Base-by-base conservation (phyloP, 2,113 vertebrate species). In the Engystomops pustulosus region DNA sequence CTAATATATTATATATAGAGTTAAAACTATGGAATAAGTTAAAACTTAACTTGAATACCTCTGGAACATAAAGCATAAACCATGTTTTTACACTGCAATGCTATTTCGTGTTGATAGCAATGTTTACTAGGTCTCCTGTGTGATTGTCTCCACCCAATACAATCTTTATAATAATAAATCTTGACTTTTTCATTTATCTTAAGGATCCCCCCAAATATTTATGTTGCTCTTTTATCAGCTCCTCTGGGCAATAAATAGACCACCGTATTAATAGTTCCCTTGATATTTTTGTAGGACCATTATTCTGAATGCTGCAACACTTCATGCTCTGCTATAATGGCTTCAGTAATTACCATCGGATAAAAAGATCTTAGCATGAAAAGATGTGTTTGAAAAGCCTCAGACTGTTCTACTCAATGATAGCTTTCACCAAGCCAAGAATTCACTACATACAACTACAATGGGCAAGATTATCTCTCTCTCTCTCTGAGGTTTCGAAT, bases 401-500 rank as follows among this genome's bases (percentile, higher is more conserved):
- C 89, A 92, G 92, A 94, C 95, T 94, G 92, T 79, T 93, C 94
- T 92, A 92, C 94, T 93, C 92, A 90, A 92, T 91, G 92, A 94
- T 91, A 91, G 91, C 93, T 95, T 94, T 92, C 93, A 94, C 91
- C 90, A 91, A 93, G 92, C 90, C 93, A 91, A 88, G 95, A 94
- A 94, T 96, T 95, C 95, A 95, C 95, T 96, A 96, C 95, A 96
- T 95, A 94, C 93, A 89, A 88, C 91, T 89, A 97, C 96, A 97
- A 98, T 97, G 94, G 94, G 93, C 87, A 89, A 96, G 97, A 97
- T 98, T 96, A 97, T 94, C 94, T 94, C 94, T 94, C 92, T 94
- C 92, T 88, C 94, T 89, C 93, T 94, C 94, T 90, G 92, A 93
- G 92, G 93, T 94, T 95, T 94, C 94, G 94, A 95, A 95, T 94